These are phyloP conservation scores for Gandaritis pyraliata DNA, from an alignment of 2,888 invertebrate species.

Conservation along the genomic window DNA sequence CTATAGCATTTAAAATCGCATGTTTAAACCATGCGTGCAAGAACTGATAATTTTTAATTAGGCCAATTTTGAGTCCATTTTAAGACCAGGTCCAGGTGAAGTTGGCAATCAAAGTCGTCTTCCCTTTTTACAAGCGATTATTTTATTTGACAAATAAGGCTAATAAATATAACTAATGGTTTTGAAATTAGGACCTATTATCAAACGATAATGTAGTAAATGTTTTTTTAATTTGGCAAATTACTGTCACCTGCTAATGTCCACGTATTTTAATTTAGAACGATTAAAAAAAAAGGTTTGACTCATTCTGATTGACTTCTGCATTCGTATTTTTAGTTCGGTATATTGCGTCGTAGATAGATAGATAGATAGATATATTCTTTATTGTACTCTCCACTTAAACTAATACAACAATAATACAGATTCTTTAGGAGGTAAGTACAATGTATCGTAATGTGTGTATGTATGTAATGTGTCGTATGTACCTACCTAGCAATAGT, in stretches of 20 bases:
- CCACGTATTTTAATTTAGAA: too few species aligned
- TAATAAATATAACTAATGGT: conserved; percentile 2
- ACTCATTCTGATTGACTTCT: too few species aligned
- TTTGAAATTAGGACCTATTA: conserved; percentile 8
- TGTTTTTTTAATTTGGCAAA: neutral
- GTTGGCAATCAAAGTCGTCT: neutral
- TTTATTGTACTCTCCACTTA: too few species aligned
- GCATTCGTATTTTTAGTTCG: too few species aligned
- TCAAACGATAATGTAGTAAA: neutral
- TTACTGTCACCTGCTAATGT: conserved; percentile 2
- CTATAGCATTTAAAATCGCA: conserved; percentile 5
- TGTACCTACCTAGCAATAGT: too few species aligned
- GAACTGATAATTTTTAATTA: conserved; percentile 22
- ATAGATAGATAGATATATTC: too few species aligned
- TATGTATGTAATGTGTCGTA: too few species aligned
- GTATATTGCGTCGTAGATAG: too few species aligned
- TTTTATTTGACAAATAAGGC: conserved; percentile 14
- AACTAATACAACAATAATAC: too few species aligned
- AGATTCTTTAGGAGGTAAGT: too few species aligned
- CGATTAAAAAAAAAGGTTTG: too few species aligned
- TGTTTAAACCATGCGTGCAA: conserved; percentile 3
- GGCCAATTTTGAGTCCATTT: conserved; percentile 27
- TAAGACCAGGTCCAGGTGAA: conserved; percentile 13
- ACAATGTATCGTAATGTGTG: too few species aligned
- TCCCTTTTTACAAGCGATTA: conserved; percentile 5